A percentile compares a stretch with the other conserved stretches of the same genome.
Conservation (phyloP, 23 tunicate species). For the Trididemnum clinides region DNA sequence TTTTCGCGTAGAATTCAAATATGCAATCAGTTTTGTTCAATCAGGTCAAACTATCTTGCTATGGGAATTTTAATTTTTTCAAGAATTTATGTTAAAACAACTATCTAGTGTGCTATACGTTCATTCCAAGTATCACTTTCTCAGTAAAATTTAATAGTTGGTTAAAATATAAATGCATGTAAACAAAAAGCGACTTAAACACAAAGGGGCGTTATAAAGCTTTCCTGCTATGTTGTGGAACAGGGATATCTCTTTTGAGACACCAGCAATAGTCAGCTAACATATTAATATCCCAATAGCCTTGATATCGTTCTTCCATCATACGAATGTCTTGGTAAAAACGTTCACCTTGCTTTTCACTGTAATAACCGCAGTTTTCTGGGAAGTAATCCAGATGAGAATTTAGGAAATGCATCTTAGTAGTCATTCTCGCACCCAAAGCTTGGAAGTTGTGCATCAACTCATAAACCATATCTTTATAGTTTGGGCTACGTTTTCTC, state of each 20-base stretch:
- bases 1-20: too few relatives aligned
- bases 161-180: too few relatives aligned
- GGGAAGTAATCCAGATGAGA: too few relatives aligned
- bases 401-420: background rate
- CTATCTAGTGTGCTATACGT: background rate
- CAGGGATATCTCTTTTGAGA: too few relatives aligned
- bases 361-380: background rate
- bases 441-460: background rate
- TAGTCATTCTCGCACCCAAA: background rate
- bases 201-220: background rate
- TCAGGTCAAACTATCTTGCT: too few relatives aligned
- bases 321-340: too few relatives aligned
- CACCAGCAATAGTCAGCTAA: too few relatives aligned
- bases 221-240: background rate
- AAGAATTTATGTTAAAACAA: background rate
- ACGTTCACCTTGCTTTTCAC: background rate
- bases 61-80: slow-evolving; percentile 1
- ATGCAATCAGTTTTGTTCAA: slow-evolving; percentile 11
- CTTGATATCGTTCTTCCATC: too few relatives aligned
- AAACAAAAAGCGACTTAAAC: background rate
- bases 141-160: too few relatives aligned
- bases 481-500: too few relatives aligned
- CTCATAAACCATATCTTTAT: too few relatives aligned
- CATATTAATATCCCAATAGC: background rate
- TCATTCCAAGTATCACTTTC: background rate